A percentile compares a stretch with the other conserved stretches of the same genome.
Conservation (phyloP, 2,888 invertebrate species). For the Stenichneumon culpator region DNA sequence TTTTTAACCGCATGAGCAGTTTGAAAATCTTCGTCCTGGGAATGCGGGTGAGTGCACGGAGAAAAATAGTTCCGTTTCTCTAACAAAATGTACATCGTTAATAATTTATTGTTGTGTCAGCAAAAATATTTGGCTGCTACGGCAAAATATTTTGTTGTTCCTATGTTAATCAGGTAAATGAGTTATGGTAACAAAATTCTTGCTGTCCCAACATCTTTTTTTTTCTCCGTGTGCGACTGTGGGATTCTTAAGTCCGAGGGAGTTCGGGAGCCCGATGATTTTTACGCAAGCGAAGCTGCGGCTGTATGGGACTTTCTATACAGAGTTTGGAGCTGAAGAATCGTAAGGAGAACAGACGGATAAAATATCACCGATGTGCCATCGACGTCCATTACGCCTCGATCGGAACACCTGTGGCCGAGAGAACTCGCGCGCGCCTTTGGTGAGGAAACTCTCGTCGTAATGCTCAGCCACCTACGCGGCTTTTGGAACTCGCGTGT, state of each 20-base stretch:
- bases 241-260: background rate
- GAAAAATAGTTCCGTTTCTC: too few species aligned
- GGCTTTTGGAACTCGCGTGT: slow-evolving; percentile 59
- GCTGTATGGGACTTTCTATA: slow-evolving; percentile 71
- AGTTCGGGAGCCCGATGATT: slow-evolving; percentile 40
- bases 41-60: background rate
- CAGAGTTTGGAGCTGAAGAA: slow-evolving; percentile 68
- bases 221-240: too few species aligned
- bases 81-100: too few species aligned
- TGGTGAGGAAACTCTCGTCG: slow-evolving; percentile 72
- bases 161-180: too few species aligned
- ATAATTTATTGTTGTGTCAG: too few species aligned
- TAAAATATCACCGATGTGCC: slow-evolving; percentile 75
- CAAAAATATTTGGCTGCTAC: too few species aligned
- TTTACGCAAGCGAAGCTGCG: slow-evolving; percentile 65
- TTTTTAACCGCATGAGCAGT: background rate
- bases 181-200: too few species aligned
- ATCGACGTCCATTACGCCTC: slow-evolving; percentile 74
- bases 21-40: background rate
- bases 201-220: too few species aligned
- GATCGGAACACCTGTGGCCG: slow-evolving; percentile 73
- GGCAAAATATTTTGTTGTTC: too few species aligned
- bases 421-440: slow-evolving; percentile 43
- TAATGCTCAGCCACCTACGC: slow-evolving; percentile 78
- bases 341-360: slow-evolving; percentile 69